Conservation (phyloP, 2,113 vertebrate species). For the Ameiurus melas region DNA sequence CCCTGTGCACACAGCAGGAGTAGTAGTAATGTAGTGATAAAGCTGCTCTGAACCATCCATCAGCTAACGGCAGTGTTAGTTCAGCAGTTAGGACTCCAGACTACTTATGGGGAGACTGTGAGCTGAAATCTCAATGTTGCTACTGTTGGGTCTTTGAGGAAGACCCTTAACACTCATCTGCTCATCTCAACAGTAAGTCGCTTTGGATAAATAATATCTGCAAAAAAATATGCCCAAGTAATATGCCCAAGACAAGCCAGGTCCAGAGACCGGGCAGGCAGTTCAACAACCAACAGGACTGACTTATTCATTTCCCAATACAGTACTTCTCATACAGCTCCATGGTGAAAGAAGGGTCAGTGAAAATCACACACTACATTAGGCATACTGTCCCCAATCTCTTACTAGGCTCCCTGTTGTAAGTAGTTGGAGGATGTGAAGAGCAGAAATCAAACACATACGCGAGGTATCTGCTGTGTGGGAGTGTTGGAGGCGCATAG, state of each 20-base stretch:
- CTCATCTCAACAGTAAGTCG: background rate
- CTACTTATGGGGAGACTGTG: background rate
- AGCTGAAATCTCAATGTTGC: background rate
- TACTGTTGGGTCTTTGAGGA: background rate
- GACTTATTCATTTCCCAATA: background rate
- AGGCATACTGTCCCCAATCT: background rate
- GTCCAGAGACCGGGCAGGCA: background rate
- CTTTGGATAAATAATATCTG: background rate
- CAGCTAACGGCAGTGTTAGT: background rate
- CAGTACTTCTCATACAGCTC: background rate
- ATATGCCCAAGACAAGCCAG: background rate
- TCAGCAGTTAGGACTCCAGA: background rate
- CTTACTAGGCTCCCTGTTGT: no score
- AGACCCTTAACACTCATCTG: background rate
- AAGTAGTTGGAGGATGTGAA: slow-evolving; percentile 3
- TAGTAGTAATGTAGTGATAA: background rate
- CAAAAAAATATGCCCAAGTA: background rate
- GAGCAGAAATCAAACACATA: background rate
- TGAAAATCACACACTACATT: no score
- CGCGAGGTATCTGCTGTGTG: background rate
- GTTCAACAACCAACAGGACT: background rate
- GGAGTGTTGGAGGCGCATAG: background rate
- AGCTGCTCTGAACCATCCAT: background rate
- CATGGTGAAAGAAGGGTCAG: background rate
- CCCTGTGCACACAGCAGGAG: background rate